Conservation (phyloP, 1,140 invertebrate species). For the Nymphalis io region DNA sequence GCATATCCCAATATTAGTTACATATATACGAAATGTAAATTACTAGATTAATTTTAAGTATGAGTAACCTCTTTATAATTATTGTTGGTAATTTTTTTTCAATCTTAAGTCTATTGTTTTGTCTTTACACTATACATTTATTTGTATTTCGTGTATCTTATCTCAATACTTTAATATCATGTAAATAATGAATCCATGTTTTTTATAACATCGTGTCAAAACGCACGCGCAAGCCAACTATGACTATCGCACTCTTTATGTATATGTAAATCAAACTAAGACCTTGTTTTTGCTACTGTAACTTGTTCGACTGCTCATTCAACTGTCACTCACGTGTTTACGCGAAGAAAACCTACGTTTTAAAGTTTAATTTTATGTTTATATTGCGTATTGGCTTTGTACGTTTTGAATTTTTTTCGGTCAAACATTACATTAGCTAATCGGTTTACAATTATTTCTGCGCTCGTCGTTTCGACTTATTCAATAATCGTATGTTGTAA, state of each 20-base stretch:
- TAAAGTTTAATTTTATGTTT: conserved; percentile 14
- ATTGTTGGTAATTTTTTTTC: no score
- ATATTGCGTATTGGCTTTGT: not conserved
- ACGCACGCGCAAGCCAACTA: conserved; percentile 2
- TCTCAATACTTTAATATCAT: conserved; percentile 1
- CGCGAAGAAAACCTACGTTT: conserved; percentile 30
- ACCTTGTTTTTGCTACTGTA: conserved; percentile 32
- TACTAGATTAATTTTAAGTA: no score
- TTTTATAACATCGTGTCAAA: conserved; percentile 1
- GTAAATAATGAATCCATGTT: not conserved
- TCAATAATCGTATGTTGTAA: conserved; percentile 12
- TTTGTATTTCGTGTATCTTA: not conserved
- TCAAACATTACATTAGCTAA: not conserved
- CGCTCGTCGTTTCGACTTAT: not conserved
- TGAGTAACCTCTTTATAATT: no score
- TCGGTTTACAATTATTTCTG: not conserved
- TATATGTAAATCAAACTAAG: conserved; percentile 31
- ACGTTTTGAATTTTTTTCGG: not conserved
- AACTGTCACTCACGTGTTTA: conserved; percentile 41
- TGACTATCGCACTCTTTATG: conserved; percentile 22
- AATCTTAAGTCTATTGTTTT: not conserved
- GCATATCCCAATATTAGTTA: no score
- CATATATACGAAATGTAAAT: no score
- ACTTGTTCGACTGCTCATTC: conserved; percentile 36
- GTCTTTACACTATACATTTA: not conserved